These are phyloP conservation scores for Bothrops jararaca DNA, from an alignment of 2,113 vertebrate species.

Conservation along the genomic window DNA sequence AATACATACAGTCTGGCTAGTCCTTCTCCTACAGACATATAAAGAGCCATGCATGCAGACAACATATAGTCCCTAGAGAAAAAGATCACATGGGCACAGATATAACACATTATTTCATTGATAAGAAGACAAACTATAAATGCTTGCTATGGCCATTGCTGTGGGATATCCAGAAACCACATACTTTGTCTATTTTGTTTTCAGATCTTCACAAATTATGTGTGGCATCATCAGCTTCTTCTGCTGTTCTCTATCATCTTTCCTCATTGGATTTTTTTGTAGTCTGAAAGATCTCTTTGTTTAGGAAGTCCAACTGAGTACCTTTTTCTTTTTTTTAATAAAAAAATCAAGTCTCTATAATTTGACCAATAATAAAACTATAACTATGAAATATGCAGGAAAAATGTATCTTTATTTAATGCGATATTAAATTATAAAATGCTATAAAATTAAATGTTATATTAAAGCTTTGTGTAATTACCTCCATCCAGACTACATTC, in stretches of 20 bases:
- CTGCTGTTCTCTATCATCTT: neutral
- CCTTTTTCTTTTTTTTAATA: neutral
- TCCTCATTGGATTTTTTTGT: neutral
- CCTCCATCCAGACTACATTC: neutral
- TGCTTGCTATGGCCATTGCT: neutral
- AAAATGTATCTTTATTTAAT: neutral
- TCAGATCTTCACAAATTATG: neutral
- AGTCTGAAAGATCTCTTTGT: neutral
- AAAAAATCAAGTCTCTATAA: neutral
- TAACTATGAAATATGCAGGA: neutral
- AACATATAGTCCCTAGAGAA: too few species aligned
- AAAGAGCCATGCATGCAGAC: too few species aligned
- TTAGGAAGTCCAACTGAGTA: neutral
- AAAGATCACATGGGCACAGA: too few species aligned
- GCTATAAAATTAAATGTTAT: neutral
- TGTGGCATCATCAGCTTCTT: neutral
- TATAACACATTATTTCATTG: neutral
- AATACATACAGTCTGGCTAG: too few species aligned
- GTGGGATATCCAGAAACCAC: neutral
- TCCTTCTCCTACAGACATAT: too few species aligned
- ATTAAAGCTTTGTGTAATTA: neutral
- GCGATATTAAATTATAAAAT: neutral
- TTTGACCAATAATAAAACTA: neutral
- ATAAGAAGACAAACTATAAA: neutral
- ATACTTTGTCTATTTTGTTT: neutral